phyloP scores from a whole-genome alignment of 2,797 vertebrate species.

The Melanotaenia nigrans region DNA sequence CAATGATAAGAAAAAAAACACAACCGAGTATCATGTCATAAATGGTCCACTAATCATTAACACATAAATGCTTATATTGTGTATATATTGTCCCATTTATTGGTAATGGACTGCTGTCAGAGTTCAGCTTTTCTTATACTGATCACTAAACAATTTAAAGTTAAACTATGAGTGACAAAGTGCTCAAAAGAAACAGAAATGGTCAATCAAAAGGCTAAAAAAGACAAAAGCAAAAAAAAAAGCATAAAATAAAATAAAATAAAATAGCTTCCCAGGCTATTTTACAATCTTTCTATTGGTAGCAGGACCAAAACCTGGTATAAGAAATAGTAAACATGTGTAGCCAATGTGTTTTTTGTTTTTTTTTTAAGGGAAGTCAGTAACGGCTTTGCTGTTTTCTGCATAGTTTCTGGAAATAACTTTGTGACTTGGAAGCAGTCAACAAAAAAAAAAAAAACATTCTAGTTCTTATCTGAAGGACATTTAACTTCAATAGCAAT shows the following conservation, averaged over 20 bases:
- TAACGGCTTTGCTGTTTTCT: conserved; percentile 1
- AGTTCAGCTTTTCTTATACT: conserved; percentile 56
- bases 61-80: background rate
- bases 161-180: conserved; percentile 69
- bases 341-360: background rate
- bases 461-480: conserved; percentile 18
- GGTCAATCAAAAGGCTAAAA: conserved; percentile 63
- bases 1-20: background rate
- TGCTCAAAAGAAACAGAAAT: conserved; percentile 67
- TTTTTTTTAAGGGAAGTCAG: background rate
- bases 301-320: conserved; percentile 41
- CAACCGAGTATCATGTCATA: conserved; percentile 35
- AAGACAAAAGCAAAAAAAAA: conserved; percentile 27
- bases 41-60: conserved; percentile 68
- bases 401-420: conserved; percentile 16
- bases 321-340: conserved; percentile 17
- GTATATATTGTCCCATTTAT: conserved; percentile 56
- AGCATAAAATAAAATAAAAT: conserved; percentile 1
- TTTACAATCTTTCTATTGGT: conserved; percentile 61
- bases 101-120: conserved; percentile 57
- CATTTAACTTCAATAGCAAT: background rate
- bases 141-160: conserved; percentile 45
- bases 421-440: conserved; percentile 18
- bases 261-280: conserved; percentile 58
- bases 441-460: background rate